phyloP scores from a whole-genome alignment of 1,140 invertebrate species.

The Trichonephila clavipes region DNA sequence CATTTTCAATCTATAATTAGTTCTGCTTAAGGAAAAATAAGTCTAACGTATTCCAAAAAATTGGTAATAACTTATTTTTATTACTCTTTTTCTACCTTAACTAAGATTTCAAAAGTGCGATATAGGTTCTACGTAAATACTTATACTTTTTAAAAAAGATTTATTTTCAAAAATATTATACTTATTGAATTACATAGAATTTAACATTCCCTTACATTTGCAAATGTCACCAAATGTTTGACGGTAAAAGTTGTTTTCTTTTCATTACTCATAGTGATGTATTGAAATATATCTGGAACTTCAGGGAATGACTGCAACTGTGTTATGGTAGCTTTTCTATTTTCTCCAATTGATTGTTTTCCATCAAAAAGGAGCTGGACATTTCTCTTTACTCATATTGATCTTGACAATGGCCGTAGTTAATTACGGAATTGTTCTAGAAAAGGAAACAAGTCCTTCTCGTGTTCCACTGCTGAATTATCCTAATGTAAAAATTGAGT shows the following conservation, averaged over 20 bases:
- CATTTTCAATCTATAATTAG: too few relatives aligned
- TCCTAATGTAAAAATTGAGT: background rate
- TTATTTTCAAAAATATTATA: too few relatives aligned
- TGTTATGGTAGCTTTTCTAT: constrained; percentile 22
- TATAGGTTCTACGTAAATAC: too few relatives aligned
- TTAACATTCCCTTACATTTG: too few relatives aligned
- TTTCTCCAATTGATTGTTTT: constrained; percentile 12
- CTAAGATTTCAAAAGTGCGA: too few relatives aligned
- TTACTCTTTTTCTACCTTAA: too few relatives aligned
- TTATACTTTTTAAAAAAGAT: too few relatives aligned
- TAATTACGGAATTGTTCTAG: background rate
- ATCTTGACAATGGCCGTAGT: background rate
- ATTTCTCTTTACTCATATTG: background rate
- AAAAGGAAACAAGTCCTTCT: background rate
- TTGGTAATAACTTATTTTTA: too few relatives aligned
- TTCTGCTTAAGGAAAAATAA: too few relatives aligned
- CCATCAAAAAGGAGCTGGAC: background rate
- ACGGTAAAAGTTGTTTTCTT: background rate
- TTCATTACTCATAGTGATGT: constrained; percentile 1
- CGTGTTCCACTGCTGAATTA: background rate
- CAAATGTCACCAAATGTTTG: too few relatives aligned
- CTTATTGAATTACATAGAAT: too few relatives aligned
- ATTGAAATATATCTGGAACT: background rate
- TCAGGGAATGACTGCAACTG: background rate
- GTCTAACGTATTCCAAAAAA: too few relatives aligned